Evolutionary conservation across 2,888 invertebrate species (phyloP).

Genomic region (Drosophila phalerata): DNA sequence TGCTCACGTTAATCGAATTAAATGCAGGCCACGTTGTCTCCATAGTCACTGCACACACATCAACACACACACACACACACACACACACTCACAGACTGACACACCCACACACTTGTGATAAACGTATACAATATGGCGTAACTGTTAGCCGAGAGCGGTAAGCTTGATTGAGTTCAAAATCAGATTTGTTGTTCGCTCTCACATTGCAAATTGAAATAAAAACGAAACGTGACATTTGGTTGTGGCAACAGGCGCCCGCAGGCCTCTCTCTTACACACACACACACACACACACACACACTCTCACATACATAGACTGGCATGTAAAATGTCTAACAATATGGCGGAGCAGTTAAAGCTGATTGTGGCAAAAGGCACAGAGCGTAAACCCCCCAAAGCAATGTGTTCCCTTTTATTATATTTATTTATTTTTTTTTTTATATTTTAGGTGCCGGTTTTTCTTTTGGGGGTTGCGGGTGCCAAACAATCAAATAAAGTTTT

Average conservation of each 20-base stretch:
- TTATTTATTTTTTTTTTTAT: slow-evolving; percentile 5
- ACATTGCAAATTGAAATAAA: slow-evolving; percentile 68
- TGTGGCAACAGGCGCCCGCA: slow-evolving; percentile 54
- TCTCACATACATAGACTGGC: background rate
- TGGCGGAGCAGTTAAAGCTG: slow-evolving; percentile 53
- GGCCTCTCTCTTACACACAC: slow-evolving; percentile 17
- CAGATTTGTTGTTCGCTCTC: slow-evolving; percentile 63
- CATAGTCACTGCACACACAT: slow-evolving; percentile 31
- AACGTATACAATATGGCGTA: slow-evolving; percentile 52
- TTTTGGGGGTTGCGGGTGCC: slow-evolving; percentile 42
- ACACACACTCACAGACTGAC: background rate
- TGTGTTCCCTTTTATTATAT: slow-evolving; percentile 4
- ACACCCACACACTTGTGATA: slow-evolving; percentile 11
- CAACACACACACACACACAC: background rate
- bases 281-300: background rate
- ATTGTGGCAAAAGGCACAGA: slow-evolving; percentile 42
- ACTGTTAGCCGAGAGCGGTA: slow-evolving; percentile 45
- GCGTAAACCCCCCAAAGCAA: slow-evolving; percentile 16
- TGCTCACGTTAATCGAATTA: slow-evolving; percentile 58
- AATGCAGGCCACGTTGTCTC: slow-evolving; percentile 59
- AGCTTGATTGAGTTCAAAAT: slow-evolving; percentile 67
- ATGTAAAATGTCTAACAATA: slow-evolving; percentile 52
- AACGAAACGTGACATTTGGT: slow-evolving; percentile 63
- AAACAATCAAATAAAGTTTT: slow-evolving; percentile 61
- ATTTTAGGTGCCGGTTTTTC: slow-evolving; percentile 2